A percentile compares a stretch with the other conserved stretches of the same genome.
phyloP scores from a whole-genome alignment of 2,113 vertebrate genomes.

The Scytalopus superciliaris region DNA sequence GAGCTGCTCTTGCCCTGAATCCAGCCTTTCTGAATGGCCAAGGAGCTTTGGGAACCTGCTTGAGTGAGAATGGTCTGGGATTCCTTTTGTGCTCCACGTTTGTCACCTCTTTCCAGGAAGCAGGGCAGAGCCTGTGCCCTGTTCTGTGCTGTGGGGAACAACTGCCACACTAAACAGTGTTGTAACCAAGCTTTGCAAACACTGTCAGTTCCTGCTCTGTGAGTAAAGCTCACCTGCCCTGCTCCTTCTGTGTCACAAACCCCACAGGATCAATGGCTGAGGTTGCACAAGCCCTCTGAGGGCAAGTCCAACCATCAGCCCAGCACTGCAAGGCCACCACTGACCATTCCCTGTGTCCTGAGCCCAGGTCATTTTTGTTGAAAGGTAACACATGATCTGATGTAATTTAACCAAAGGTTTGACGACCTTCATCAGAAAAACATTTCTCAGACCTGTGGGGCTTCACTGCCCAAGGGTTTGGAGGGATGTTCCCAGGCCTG shows the following conservation, averaged over 20 bases:
- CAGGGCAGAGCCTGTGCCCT: background rate
- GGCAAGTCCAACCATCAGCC: background rate
- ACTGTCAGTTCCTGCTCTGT: background rate
- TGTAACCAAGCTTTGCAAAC: background rate
- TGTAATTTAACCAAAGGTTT: background rate
- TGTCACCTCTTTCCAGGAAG: background rate
- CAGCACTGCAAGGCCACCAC: background rate
- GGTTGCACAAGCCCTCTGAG: background rate
- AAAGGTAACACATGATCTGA: background rate
- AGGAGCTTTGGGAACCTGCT: background rate
- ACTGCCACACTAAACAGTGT: background rate
- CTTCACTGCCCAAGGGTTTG: background rate
- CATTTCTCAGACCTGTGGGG: background rate
- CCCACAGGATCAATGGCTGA: background rate
- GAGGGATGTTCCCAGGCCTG: accelerated
- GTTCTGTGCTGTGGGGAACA: background rate
- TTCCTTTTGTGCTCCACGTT: background rate
- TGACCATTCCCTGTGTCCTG: background rate
- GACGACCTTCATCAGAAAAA: background rate
- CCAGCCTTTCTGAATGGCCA: background rate
- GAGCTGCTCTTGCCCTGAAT: background rate
- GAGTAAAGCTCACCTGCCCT: background rate
- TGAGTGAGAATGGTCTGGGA: background rate
- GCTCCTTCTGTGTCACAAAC: background rate
- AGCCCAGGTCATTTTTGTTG: background rate